phyloP scores from a whole-genome alignment of 2,797 vertebrate genomes.

The Scleropages formosus region DNA sequence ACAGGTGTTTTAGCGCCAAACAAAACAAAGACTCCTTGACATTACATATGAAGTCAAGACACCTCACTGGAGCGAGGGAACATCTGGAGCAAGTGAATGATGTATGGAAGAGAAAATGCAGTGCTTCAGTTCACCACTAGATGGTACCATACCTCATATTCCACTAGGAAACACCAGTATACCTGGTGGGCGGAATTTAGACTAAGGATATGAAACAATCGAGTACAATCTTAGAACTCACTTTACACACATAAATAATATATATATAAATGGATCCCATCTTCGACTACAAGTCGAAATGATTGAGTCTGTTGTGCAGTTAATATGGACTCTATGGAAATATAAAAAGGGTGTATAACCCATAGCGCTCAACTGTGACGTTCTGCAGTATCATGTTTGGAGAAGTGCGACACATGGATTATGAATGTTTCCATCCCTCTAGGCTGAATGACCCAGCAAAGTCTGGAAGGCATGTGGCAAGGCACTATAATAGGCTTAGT shows the following conservation, averaged over 20 bases:
- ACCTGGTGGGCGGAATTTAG: no score
- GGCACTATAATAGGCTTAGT: slow-evolving; percentile 10
- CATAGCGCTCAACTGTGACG: neutral
- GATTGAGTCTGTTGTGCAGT: no score
- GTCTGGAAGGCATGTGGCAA: neutral
- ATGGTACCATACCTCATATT: neutral
- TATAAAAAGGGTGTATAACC: no score
- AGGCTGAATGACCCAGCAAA: neutral
- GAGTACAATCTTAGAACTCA: no score
- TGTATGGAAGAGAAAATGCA: neutral
- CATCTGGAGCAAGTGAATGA: neutral
- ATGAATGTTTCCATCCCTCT: neutral
- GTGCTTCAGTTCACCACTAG: slow-evolving; percentile 13
- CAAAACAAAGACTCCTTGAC: neutral
- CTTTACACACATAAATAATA: no score
- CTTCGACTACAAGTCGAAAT: no score
- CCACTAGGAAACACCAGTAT: no score
- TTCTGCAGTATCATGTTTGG: neutral
- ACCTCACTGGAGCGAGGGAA: neutral
- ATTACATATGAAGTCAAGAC: neutral
- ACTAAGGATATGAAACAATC: no score
- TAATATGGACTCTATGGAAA: no score
- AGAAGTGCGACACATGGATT: neutral
- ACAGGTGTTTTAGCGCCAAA: neutral
- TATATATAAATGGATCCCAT: no score